Conservation (phyloP, 2,113 vertebrate genomes). For the Monarcha castaneiventris region DNA sequence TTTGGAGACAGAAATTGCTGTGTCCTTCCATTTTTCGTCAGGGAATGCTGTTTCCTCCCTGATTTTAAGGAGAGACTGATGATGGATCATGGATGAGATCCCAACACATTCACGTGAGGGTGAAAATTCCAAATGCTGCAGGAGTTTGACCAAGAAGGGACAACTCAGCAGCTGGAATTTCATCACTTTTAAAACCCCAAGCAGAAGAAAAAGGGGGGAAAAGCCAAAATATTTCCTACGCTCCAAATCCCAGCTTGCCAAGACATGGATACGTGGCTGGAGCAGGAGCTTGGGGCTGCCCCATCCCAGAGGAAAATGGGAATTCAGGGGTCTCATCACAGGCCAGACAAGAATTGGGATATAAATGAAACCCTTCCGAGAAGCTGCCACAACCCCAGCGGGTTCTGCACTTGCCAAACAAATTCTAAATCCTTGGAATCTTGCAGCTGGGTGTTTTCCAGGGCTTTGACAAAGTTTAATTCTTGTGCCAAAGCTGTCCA, state of each 20-base stretch:
- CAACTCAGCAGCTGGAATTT: neutral
- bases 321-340: accelerated
- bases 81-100: neutral
- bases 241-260: neutral
- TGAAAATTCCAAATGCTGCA: neutral
- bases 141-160: neutral
- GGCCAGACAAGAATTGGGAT: neutral
- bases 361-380: neutral
- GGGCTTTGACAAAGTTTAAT: neutral
- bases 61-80: neutral
- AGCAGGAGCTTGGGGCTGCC: accelerated
- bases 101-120: accelerated
- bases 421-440: neutral
- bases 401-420: neutral
- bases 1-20: neutral
- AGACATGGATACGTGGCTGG: accelerated
- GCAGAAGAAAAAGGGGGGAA: neutral
- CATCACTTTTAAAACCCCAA: neutral
- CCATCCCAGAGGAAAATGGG: neutral
- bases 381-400: neutral
- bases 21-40: neutral
- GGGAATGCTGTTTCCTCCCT: neutral
- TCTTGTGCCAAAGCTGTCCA: neutral
- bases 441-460: neutral
- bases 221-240: accelerated